Percentiles rank a stretch among this genome's conserved stretches.
Evolutionary conservation across 2,113 vertebrate genomes (phyloP).

Genomic region (Pardalotus punctatus): DNA sequence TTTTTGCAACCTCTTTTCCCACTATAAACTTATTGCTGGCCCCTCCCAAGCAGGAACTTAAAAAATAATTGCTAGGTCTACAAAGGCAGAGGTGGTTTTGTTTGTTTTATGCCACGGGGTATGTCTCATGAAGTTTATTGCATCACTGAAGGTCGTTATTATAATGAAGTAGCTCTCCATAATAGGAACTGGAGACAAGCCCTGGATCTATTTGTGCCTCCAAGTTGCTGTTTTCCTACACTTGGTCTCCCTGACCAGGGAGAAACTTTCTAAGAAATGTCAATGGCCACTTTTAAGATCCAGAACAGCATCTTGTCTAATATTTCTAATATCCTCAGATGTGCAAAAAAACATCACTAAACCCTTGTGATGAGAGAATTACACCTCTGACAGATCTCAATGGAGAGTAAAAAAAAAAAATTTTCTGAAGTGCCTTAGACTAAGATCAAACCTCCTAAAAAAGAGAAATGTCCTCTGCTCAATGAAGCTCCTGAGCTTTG

Average conservation of each 20-base stretch:
- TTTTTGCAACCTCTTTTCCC: not conserved
- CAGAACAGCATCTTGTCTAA: not conserved
- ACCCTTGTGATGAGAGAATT: not conserved
- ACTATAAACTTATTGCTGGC: not conserved
- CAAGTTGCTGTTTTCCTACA: not conserved
- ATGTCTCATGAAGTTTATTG: not conserved
- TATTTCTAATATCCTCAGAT: not conserved
- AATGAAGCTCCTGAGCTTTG: not conserved
- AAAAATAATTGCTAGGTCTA: not conserved
- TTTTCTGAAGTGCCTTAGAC: not conserved
- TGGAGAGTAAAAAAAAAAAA: not conserved
- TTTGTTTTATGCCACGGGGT: not conserved
- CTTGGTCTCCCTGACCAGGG: not conserved
- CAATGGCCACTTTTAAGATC: not conserved
- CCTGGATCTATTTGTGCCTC: not conserved
- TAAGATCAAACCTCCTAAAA: not conserved
- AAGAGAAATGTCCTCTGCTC: not conserved
- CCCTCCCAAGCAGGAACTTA: not conserved
- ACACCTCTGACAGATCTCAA: not conserved
- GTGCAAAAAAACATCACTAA: not conserved
- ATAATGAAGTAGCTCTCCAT: not conserved
- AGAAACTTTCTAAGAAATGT: not conserved
- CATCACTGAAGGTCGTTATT: not conserved
- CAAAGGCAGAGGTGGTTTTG: not conserved
- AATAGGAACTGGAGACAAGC: not conserved